Base-by-base conservation (phyloP, 2,113 vertebrate genomes). In the Nymphicus hollandicus region DNA sequence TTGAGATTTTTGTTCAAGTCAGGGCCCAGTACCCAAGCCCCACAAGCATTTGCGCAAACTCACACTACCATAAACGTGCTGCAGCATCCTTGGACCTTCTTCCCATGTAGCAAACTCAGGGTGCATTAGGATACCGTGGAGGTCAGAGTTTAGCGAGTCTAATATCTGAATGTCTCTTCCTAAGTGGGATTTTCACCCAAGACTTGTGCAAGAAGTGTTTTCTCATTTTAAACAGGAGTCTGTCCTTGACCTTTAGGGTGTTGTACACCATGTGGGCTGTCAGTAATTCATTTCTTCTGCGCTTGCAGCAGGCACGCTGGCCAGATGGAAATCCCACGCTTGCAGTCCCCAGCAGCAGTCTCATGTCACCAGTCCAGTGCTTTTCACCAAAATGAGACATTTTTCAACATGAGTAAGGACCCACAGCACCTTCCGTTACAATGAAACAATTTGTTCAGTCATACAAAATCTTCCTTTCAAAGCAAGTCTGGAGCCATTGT, bases 261-360 rank as follows among this genome's bases (percentile, higher is more conserved):
- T 65, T 37, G 79, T 31, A 46, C 71, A 63, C 29, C 68, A 46
- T 4, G 4, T 55, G 52, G 41, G 33, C 68, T 78, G 49, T 31
- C 89, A 86, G 55, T 63, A 89, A 73, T 46, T 89, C 8, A 10
- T 58, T 77, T 90, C 65, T 74, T 44, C 63, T 61, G 44, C 1
- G 1, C 60, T 66, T 86, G 41, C 74, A 77, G 76, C 46, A 41
- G 73, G 80, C 46, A 13, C n/a, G 7, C 44, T 50, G 60, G 39
- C 88, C 92, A 94, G 85, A 94, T 95, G 93, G 96, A 89, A 82
- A 76, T 89, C 92, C 95, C 95, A 94, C 66, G 44, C 93, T 85
- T 13, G 0, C 66, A 72, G 87, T 64, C 56, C 91, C 56, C 81
- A 68, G 64, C 86, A 93, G 80, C 73, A 64, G 77, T 17, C 84